A percentile compares a stretch with the other conserved stretches of the same genome.
Conservation (phyloP, 2,797 vertebrate species). For the Valencia hispanica region DNA sequence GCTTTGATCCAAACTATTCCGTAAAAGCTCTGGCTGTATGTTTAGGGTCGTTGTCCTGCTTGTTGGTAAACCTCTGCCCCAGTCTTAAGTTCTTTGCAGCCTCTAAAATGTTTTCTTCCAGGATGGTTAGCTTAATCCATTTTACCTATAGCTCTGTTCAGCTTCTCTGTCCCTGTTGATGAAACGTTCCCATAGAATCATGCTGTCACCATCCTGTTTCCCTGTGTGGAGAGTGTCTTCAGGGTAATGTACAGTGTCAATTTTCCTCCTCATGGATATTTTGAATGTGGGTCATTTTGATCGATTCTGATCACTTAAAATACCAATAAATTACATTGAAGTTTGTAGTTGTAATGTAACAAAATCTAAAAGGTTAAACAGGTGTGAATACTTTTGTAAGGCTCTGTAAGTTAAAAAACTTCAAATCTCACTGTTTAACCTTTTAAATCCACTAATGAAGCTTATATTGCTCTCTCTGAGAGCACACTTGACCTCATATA, state of each 20-base stretch:
- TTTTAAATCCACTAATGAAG: conserved; percentile 8
- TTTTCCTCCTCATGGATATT: neutral
- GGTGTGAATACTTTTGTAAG: neutral
- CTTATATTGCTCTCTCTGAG: neutral
- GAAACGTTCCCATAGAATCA: neutral
- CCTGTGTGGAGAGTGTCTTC: neutral
- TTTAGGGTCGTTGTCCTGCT: neutral
- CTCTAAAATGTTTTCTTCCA: neutral
- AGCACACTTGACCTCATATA: neutral
- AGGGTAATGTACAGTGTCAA: neutral
- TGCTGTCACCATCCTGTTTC: neutral
- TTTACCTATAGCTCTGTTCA: neutral
- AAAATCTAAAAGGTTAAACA: neutral
- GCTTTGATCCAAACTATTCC: neutral
- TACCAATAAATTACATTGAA: neutral
- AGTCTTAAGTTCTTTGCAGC: neutral
- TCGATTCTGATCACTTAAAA: neutral
- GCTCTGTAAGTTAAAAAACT: neutral
- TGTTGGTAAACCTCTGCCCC: neutral
- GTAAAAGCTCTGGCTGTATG: neutral
- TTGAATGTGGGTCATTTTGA: neutral
- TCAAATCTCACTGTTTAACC: neutral
- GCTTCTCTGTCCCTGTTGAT: neutral
- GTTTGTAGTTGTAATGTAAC: neutral
- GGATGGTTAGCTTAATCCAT: neutral